Evolutionary conservation across 2,113 vertebrate genomes (phyloP).

Genomic region (Sphaerodactylus townsendi): DNA sequence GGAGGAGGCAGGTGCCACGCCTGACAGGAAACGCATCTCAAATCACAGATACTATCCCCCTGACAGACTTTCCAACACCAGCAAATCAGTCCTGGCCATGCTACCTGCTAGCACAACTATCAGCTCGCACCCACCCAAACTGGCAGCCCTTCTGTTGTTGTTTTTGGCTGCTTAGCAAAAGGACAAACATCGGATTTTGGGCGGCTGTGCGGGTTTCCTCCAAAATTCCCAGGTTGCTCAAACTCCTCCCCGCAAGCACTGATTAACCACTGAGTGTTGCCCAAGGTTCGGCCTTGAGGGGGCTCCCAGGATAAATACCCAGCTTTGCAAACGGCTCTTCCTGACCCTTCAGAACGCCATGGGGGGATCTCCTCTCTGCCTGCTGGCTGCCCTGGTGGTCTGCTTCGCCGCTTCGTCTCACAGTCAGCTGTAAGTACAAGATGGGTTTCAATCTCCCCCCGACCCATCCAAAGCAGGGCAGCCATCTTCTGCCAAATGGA

Average conservation of each 20-base stretch:
- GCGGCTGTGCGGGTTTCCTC: background rate
- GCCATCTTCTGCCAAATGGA: background rate
- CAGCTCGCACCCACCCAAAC: background rate
- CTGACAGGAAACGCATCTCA: too few species aligned
- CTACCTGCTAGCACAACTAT: background rate
- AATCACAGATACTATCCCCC: too few species aligned
- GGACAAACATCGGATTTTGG: background rate
- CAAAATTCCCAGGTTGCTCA: background rate
- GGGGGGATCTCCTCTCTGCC: slow-evolving; percentile 28
- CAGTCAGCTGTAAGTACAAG: slow-evolving; percentile 56
- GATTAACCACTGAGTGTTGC: background rate
- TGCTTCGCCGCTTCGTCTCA: slow-evolving; percentile 19
- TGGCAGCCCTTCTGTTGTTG: too few species aligned
- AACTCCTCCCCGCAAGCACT: background rate
- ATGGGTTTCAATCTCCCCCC: background rate
- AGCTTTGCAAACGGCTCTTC: too few species aligned
- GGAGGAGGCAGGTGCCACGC: too few species aligned
- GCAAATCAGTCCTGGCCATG: background rate
- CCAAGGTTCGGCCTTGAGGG: background rate
- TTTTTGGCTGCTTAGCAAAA: background rate
- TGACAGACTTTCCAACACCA: too few species aligned
- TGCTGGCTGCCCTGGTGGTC: slow-evolving; percentile 21
- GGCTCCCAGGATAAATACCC: slow-evolving; percentile 8
- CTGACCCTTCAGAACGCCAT: slow-evolving; percentile 43
- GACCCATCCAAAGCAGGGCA: background rate